Percentiles rank a stretch among this genome's conserved stretches.
phyloP scores from a whole-genome alignment of 1,140 invertebrate genomes.

The Microvelia longipes region DNA sequence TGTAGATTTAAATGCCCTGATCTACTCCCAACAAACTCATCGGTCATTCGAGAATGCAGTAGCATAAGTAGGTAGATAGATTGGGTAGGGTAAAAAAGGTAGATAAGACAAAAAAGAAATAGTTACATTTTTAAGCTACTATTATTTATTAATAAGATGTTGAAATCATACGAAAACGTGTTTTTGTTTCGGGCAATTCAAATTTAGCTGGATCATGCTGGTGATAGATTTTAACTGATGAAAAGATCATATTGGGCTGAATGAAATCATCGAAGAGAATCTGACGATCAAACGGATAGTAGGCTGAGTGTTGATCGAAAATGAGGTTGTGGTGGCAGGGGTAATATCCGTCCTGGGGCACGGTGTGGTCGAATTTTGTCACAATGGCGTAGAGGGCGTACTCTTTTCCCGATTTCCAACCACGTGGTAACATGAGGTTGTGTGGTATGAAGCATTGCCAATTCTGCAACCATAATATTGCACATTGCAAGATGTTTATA shows the following conservation, averaged over 20 bases:
- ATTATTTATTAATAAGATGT: too few species aligned
- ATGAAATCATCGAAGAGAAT: background rate
- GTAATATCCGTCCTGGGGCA: background rate
- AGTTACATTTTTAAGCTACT: too few species aligned
- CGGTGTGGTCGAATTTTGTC: constrained; percentile 30
- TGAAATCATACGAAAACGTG: too few species aligned
- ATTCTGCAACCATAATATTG: background rate
- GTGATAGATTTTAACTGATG: background rate
- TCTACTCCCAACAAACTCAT: too few species aligned
- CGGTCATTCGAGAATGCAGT: too few species aligned
- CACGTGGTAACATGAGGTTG: constrained; percentile 42
- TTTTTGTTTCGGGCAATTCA: too few species aligned
- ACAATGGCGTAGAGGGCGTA: constrained; percentile 42
- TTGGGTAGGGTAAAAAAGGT: too few species aligned
- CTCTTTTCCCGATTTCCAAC: constrained; percentile 40
- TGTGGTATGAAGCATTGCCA: constrained; percentile 31
- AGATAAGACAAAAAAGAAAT: too few species aligned
- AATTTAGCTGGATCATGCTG: too few species aligned
- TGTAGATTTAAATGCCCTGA: too few species aligned
- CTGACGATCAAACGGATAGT: background rate
- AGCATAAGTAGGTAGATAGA: too few species aligned
- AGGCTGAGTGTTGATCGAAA: background rate
- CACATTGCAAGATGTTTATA: too few species aligned
- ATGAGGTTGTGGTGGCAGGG: background rate
- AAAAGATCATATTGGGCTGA: background rate